These are phyloP conservation scores for Drosophila mercatorum DNA, from an alignment of 2,888 invertebrate genomes.

Conservation along the genomic window DNA sequence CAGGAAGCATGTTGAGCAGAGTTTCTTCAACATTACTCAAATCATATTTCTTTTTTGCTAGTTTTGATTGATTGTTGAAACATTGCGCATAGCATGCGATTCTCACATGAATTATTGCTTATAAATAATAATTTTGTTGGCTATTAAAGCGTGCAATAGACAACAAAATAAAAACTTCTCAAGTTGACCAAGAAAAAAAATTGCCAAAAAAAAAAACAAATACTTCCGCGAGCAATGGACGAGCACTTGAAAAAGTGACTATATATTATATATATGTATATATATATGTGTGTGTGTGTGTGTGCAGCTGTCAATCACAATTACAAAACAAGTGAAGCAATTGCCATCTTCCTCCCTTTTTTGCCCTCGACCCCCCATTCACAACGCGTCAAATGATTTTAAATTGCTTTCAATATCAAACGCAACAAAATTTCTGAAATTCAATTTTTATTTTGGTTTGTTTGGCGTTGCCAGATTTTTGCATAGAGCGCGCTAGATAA, in stretches of 20 bases:
- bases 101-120: conserved; percentile 19
- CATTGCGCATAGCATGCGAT: conserved; percentile 40
- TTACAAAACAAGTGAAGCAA: conserved; percentile 43
- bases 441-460: conserved; percentile 2
- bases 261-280: background rate
- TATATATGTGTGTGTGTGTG: conserved; percentile 5
- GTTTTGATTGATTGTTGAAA: conserved; percentile 44
- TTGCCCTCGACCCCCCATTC: no score
- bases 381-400: conserved; percentile 50
- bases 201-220: conserved; percentile 32
- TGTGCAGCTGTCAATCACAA: conserved; percentile 48
- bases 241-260: conserved; percentile 44
- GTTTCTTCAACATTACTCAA: background rate
- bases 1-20: background rate
- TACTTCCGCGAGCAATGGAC: conserved; percentile 53
- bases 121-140: conserved; percentile 23
- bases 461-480: conserved; percentile 33
- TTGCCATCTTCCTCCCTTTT: background rate
- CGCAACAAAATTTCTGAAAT: conserved; percentile 21
- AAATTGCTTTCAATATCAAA: conserved; percentile 33
- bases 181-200: conserved; percentile 31
- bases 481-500: conserved; percentile 33
- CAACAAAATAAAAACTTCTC: conserved; percentile 28
- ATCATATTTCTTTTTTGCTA: background rate
- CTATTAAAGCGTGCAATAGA: conserved; percentile 52